These are phyloP conservation scores for Uropetala carovei DNA, from an alignment of 2,888 invertebrate species.

Conservation along the genomic window DNA sequence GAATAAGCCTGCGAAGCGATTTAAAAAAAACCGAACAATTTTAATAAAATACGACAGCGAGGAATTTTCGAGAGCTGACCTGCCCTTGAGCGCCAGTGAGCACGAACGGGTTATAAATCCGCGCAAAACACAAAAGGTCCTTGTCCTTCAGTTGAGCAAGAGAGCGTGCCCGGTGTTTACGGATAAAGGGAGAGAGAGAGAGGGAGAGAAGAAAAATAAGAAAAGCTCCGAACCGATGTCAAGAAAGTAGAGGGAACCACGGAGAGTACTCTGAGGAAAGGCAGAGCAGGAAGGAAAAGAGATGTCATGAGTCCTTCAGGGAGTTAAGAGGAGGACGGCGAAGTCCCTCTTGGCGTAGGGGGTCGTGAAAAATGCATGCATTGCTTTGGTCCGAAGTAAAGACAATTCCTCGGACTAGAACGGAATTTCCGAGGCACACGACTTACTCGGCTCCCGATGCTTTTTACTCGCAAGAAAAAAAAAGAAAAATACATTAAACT, in stretches of 20 bases:
- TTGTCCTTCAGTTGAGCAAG: too few species aligned
- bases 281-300: not conserved
- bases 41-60: too few species aligned
- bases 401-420: not conserved
- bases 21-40: too few species aligned
- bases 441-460: not conserved
- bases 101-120: too few species aligned
- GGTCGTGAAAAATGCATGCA: constrained; percentile 9
- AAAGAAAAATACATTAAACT: too few species aligned
- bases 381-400: not conserved
- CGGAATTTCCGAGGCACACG: not conserved
- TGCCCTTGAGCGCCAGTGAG: too few species aligned
- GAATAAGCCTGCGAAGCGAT: too few species aligned
- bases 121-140: too few species aligned
- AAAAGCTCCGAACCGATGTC: not conserved
- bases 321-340: not conserved
- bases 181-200: too few species aligned
- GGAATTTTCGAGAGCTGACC: too few species aligned
- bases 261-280: not conserved
- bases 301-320: constrained; percentile 1
- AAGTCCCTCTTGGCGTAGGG: not conserved
- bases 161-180: too few species aligned
- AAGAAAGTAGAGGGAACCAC: not conserved
- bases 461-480: not conserved
- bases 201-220: not conserved